Percentiles rank a stretch among this genome's conserved stretches.
These are phyloP conservation scores for Procavia capensis DNA, from an alignment of 2,113 vertebrate species.

Conservation along the genomic window DNA sequence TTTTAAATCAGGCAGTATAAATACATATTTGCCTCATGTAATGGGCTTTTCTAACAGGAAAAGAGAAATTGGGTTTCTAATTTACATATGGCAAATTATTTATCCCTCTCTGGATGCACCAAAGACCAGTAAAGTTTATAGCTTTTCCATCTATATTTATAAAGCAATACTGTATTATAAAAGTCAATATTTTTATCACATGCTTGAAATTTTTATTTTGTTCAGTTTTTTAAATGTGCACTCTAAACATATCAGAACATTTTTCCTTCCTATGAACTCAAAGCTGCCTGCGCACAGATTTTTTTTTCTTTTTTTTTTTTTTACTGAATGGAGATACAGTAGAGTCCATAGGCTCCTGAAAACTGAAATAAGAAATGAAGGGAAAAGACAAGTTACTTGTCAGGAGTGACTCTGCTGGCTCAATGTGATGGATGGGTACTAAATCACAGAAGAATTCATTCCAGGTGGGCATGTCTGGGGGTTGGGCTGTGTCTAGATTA, in stretches of 20 bases:
- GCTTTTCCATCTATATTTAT: conserved; percentile 91
- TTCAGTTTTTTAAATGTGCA: conserved; percentile 87
- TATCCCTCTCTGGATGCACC: conserved; percentile 88
- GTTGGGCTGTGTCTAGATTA: conserved; percentile 50
- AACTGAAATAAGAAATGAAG: conserved; percentile 64
- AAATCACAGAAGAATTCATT: conserved; percentile 74
- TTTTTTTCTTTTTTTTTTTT: neutral
- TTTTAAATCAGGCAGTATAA: conserved; percentile 68
- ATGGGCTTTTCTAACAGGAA: conserved; percentile 75
- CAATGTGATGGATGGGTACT: conserved; percentile 51
- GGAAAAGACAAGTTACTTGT: conserved; percentile 68
- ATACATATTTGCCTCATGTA: conserved; percentile 75
- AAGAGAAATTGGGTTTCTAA: conserved; percentile 87
- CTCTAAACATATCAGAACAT: conserved; percentile 89
- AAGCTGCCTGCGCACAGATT: conserved; percentile 91
- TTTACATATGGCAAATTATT: conserved; percentile 84
- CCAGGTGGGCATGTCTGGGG: conserved; percentile 64
- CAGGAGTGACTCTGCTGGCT: conserved; percentile 45
- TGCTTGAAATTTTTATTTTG: conserved; percentile 86
- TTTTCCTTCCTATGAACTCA: conserved; percentile 89
- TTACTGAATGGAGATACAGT: conserved; percentile 75
- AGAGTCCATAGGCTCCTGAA: conserved; percentile 77
- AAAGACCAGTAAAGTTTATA: conserved; percentile 91
- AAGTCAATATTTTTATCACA: conserved; percentile 89
- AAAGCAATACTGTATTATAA: conserved; percentile 94